Conservation (phyloP, 1,140 invertebrate genomes). For the Pissodes strobi region DNA sequence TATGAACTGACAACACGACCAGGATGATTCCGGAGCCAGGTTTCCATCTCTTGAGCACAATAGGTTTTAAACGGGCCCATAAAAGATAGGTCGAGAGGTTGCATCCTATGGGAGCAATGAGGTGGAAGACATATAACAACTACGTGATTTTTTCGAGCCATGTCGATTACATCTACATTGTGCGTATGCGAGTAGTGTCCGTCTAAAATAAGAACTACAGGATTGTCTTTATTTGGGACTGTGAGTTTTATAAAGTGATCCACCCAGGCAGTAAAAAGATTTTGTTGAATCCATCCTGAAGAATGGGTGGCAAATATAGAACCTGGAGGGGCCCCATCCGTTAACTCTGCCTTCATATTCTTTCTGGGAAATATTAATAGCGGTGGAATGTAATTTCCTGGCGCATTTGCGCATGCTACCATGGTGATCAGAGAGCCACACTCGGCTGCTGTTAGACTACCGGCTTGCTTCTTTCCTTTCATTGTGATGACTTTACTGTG, state of each 20-base stretch:
- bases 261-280: slow-evolving; percentile 4
- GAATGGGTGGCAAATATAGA: slow-evolving; percentile 32
- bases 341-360: slow-evolving; percentile 37
- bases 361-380: slow-evolving; percentile 45
- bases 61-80: too few species aligned
- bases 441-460: slow-evolving; percentile 16
- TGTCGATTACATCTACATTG: slow-evolving; percentile 43
- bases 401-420: slow-evolving; percentile 28
- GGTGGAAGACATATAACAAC: slow-evolving; percentile 49
- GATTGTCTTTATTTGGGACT: slow-evolving; percentile 5
- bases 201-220: slow-evolving; percentile 48
- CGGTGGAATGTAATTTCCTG: slow-evolving; percentile 44
- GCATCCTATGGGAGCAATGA: slow-evolving; percentile 52
- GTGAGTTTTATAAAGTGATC: too few species aligned
- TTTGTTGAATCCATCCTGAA: background rate
- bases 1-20: too few species aligned
- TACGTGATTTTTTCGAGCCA: slow-evolving; percentile 43
- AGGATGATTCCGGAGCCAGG: too few species aligned
- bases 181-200: slow-evolving; percentile 46
- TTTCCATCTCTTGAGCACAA: too few species aligned
- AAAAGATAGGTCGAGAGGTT: slow-evolving; percentile 52
- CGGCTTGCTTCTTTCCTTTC: slow-evolving; percentile 26
- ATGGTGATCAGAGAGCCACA: slow-evolving; percentile 8
- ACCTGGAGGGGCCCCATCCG: slow-evolving; percentile 34
- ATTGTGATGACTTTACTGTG: slow-evolving; percentile 15